Evolutionary conservation across 2,888 invertebrate genomes (phyloP).

Genomic region (Bombylius major): DNA sequence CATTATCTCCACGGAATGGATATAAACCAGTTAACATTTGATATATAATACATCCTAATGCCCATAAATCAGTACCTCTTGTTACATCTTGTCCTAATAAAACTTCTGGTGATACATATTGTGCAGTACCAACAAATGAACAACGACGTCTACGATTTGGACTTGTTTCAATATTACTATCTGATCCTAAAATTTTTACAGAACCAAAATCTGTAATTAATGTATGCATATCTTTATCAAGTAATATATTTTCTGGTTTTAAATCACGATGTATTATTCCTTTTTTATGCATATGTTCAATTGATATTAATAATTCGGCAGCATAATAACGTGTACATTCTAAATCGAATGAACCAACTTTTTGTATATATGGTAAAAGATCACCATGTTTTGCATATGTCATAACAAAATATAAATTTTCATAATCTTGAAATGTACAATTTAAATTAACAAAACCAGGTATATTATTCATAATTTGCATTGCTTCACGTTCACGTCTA

Average conservation of each 20-base stretch:
- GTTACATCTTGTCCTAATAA: constrained; percentile 66
- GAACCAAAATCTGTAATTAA: constrained; percentile 96
- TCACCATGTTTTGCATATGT: constrained; percentile 94
- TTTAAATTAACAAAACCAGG: constrained; percentile 89
- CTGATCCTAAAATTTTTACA: constrained; percentile 60
- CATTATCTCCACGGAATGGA: constrained; percentile 84
- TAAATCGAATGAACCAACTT: constrained; percentile 78
- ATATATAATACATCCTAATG: constrained; percentile 89
- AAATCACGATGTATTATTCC: constrained; percentile 91
- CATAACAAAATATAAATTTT: constrained; percentile 88
- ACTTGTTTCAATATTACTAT: constrained; percentile 13
- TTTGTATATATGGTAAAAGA: constrained; percentile 79
- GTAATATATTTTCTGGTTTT: constrained; percentile 91
- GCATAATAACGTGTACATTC: constrained; percentile 87
- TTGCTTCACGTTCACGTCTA: constrained; percentile 85
- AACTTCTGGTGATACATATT: constrained; percentile 96
- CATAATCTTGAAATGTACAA: constrained; percentile 92
- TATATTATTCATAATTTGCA: constrained; percentile 69
- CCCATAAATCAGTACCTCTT: constrained; percentile 88
- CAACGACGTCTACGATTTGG: constrained; percentile 47
- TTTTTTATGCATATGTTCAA: constrained; percentile 80
- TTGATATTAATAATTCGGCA: constrained; percentile 81
- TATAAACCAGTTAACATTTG: constrained; percentile 94
- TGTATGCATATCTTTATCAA: constrained; percentile 93
- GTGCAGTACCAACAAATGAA: constrained; percentile 96